These are phyloP conservation scores for Reticulitermes speratus DNA, from an alignment of 1,140 invertebrate species.

Conservation along the genomic window DNA sequence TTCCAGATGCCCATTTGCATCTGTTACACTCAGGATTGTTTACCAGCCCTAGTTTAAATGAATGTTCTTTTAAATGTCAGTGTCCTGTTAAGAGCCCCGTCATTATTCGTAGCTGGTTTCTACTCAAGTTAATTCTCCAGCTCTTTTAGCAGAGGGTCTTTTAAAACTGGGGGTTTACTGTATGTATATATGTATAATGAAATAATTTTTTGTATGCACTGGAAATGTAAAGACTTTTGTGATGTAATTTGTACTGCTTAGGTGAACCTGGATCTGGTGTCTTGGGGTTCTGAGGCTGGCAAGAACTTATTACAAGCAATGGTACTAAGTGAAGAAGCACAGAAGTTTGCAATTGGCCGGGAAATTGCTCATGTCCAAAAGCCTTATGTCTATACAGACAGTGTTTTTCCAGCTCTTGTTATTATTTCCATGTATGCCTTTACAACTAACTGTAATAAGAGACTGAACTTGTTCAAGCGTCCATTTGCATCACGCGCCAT, in stretches of 20 bases:
- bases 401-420: conserved; percentile 48
- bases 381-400: conserved; percentile 55
- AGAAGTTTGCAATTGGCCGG: conserved; percentile 74
- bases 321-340: conserved; percentile 68
- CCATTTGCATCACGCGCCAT: conserved; percentile 51
- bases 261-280: conserved; percentile 52
- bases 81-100: too few relatives aligned
- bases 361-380: conserved; percentile 63
- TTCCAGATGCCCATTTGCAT: too few relatives aligned
- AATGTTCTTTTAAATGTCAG: too few relatives aligned
- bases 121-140: too few relatives aligned
- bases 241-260: conserved; percentile 32
- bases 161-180: too few relatives aligned
- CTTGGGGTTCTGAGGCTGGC: conserved; percentile 61
- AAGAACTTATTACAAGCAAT: conserved; percentile 62
- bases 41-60: too few relatives aligned
- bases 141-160: too few relatives aligned
- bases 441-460: conserved; percentile 51
- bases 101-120: too few relatives aligned
- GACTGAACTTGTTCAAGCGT: conserved; percentile 56
- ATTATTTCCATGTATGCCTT: conserved; percentile 53
- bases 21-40: too few relatives aligned
- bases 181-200: too few relatives aligned
- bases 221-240: too few relatives aligned
- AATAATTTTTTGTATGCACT: too few relatives aligned